These are phyloP conservation scores for Ceyx cyanopectus DNA, from an alignment of 2,113 vertebrate genomes.

Conservation along the genomic window DNA sequence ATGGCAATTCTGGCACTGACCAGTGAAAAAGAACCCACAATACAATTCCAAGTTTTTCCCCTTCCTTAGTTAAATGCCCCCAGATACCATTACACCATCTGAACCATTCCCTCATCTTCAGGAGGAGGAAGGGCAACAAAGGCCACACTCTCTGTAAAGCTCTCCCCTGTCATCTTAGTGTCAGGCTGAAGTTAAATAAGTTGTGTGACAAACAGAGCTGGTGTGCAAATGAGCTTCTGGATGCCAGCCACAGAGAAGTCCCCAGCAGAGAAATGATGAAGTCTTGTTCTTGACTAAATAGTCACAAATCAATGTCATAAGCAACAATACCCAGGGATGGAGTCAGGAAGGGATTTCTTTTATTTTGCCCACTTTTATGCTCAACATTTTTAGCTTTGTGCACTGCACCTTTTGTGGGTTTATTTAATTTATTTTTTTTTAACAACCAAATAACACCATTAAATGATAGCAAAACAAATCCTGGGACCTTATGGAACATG, in stretches of 20 bases:
- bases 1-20: not conserved
- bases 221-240: constrained; percentile 13
- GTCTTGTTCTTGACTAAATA: constrained; percentile 4
- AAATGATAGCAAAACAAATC: not conserved
- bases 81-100: not conserved
- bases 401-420: not conserved
- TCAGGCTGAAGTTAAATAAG: not conserved
- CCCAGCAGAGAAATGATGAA: not conserved
- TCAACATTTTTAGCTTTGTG: not conserved
- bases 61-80: not conserved
- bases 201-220: not conserved
- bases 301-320: constrained; percentile 8
- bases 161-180: not conserved
- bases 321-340: not conserved
- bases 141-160: not conserved
- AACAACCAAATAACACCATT: not conserved
- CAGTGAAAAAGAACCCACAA: not conserved
- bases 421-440: not conserved
- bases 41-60: not conserved
- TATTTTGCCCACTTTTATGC: not conserved
- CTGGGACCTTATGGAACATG: not conserved
- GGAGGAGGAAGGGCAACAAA: not conserved
- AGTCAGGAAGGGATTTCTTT: constrained; percentile 6
- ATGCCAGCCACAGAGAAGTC: not conserved
- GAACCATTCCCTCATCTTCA: not conserved